Evolutionary conservation across 2,113 vertebrate genomes (phyloP).

Genomic region (Notarius quadriscutis): DNA sequence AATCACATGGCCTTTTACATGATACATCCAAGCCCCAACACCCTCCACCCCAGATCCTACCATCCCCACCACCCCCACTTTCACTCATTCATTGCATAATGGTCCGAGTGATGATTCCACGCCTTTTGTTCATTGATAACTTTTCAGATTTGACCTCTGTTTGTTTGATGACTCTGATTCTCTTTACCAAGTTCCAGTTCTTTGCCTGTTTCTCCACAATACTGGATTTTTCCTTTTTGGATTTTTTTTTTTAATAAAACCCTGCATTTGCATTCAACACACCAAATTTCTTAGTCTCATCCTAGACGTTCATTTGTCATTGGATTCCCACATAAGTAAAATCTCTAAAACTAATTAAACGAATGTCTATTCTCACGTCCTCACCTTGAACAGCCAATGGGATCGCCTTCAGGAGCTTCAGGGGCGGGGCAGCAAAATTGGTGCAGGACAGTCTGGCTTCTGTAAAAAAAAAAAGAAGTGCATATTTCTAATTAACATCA

Average conservation of each 20-base stretch:
- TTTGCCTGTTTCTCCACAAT: not conserved
- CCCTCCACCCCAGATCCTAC: too few species aligned
- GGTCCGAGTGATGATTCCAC: too few species aligned
- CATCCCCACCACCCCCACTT: not conserved
- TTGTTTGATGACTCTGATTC: not conserved
- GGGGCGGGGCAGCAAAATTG: constrained; percentile 98
- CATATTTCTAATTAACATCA: not conserved
- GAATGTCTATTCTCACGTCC: constrained; percentile 22
- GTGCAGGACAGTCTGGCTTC: constrained; percentile 95
- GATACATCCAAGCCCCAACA: not conserved
- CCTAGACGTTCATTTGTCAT: not conserved
- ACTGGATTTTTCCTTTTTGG: not conserved
- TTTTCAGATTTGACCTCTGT: not conserved
- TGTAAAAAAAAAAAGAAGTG: constrained; percentile 59
- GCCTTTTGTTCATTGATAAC: not conserved
- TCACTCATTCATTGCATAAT: too few species aligned
- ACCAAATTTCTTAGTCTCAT: not conserved
- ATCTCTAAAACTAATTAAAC: not conserved
- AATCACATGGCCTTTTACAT: not conserved
- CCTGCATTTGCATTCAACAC: not conserved
- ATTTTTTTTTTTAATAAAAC: not conserved
- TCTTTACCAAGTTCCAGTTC: not conserved
- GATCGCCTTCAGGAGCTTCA: constrained; percentile 83
- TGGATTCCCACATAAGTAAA: not conserved
- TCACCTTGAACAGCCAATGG: constrained; percentile 69